Conservation (phyloP, 2,113 vertebrate genomes). For the Hippocampus zosterae region DNA sequence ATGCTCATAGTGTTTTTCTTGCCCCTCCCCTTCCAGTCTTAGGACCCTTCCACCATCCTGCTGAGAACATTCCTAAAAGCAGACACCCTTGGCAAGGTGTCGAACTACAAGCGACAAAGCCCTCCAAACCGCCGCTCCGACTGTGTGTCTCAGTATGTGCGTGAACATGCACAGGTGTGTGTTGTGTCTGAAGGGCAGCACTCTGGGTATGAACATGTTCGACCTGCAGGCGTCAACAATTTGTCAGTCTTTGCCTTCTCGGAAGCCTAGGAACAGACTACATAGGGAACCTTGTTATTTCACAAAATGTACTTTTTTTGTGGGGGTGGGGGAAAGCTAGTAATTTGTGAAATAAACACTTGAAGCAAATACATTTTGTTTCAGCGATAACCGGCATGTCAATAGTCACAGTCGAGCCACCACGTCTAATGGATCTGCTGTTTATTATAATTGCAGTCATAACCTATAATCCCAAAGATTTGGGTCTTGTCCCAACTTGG, state of each 20-base stretch:
- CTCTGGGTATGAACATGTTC: slow-evolving; percentile 39
- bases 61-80: slow-evolving; percentile 59
- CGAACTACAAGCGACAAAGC: slow-evolving; percentile 50
- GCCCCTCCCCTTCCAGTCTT: slow-evolving; percentile 9
- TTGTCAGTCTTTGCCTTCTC: slow-evolving; percentile 42
- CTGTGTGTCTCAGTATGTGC: slow-evolving; percentile 22
- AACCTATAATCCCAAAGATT: slow-evolving; percentile 46
- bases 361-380: not conserved
- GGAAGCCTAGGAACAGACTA: slow-evolving; percentile 28
- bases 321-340: not conserved
- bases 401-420: slow-evolving; percentile 19
- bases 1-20: slow-evolving; percentile 27
- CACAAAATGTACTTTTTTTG: slow-evolving; percentile 14
- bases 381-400: slow-evolving; percentile 11
- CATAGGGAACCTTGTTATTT: slow-evolving; percentile 40
- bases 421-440: slow-evolving; percentile 47
- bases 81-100: slow-evolving; percentile 51
- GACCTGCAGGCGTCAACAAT: slow-evolving; percentile 53
- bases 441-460: slow-evolving; percentile 63
- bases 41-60: slow-evolving; percentile 40
- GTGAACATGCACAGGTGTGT: slow-evolving; percentile 12
- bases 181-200: slow-evolving; percentile 15
- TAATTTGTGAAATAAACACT: slow-evolving; percentile 14
- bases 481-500: not conserved
- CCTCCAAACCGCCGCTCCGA: slow-evolving; percentile 31